A percentile compares a stretch with the other conserved stretches of the same genome.
Conservation (phyloP, 2,888 invertebrate genomes). For the Morinoia aosen region DNA sequence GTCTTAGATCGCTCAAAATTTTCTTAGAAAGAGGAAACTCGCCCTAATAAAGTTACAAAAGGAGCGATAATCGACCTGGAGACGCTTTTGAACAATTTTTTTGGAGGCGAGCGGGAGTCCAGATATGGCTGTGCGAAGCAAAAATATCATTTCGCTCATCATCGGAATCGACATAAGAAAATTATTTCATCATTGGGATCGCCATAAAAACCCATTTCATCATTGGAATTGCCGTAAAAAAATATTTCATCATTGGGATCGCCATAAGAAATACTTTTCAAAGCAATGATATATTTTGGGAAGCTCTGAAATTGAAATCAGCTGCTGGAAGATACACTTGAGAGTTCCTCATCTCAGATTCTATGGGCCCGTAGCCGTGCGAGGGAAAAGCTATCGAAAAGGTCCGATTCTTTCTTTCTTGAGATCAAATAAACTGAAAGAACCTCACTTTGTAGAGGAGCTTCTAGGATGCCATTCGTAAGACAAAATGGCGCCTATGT, state of each 20-base stretch:
- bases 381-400: neutral
- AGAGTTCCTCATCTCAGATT: neutral
- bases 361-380: neutral
- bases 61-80: neutral
- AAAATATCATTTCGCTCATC: neutral
- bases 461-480: neutral
- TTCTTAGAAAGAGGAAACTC: neutral
- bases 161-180: too few relatives aligned
- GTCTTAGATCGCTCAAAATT: neutral
- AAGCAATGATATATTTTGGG: neutral
- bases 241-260: too few relatives aligned
- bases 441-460: neutral
- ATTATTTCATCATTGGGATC: too few relatives aligned
- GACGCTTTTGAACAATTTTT: neutral
- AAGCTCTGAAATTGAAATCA: neutral
- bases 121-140: neutral
- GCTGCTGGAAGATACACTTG: neutral
- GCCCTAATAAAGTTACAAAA: conserved; percentile 13
- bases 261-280: neutral
- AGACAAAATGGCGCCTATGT: conserved; percentile 1
- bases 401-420: neutral
- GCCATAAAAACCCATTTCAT: neutral
- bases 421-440: neutral
- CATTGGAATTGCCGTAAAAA: too few relatives aligned
- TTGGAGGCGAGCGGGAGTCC: neutral